Percentiles rank a stretch among this genome's conserved stretches.
These are phyloP conservation scores for Leucophenga montana DNA, from an alignment of 2,888 invertebrate genomes.

Conservation along the genomic window DNA sequence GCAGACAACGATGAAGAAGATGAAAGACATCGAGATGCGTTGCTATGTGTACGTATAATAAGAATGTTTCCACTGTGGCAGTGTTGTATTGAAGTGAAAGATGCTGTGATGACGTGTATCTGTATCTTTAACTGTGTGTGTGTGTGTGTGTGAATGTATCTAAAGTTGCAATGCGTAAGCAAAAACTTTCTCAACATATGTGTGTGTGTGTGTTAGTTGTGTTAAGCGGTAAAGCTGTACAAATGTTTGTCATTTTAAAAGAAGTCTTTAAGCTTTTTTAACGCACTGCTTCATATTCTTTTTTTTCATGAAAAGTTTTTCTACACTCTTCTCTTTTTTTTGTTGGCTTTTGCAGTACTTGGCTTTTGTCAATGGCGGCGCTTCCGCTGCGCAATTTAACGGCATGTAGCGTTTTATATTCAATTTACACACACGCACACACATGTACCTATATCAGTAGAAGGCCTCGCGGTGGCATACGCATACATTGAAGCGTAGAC, in stretches of 20 bases:
- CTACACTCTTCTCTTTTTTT: background rate
- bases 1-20: background rate
- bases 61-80: too few relatives aligned
- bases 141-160: too few relatives aligned
- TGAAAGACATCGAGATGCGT: background rate
- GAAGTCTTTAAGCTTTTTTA: conserved; percentile 16
- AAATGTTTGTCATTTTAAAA: conserved; percentile 21
- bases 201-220: too few relatives aligned
- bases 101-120: background rate
- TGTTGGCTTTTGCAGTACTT: conserved; percentile 4
- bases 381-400: conserved; percentile 41
- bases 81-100: too few relatives aligned
- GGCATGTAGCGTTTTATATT: conserved; percentile 43
- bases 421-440: conserved; percentile 33
- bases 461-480: background rate
- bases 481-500: background rate
- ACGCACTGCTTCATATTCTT: background rate
- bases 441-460: background rate
- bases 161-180: conserved; percentile 25
- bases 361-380: conserved; percentile 21
- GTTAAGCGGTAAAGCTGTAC: conserved; percentile 3
- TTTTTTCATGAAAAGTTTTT: conserved; percentile 5
- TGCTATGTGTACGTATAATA: background rate
- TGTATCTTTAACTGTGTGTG: too few relatives aligned
- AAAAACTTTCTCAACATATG: conserved; percentile 28